Evolutionary conservation across 2,888 invertebrate genomes (phyloP).

Genomic region (Drosophila pegasa): DNA sequence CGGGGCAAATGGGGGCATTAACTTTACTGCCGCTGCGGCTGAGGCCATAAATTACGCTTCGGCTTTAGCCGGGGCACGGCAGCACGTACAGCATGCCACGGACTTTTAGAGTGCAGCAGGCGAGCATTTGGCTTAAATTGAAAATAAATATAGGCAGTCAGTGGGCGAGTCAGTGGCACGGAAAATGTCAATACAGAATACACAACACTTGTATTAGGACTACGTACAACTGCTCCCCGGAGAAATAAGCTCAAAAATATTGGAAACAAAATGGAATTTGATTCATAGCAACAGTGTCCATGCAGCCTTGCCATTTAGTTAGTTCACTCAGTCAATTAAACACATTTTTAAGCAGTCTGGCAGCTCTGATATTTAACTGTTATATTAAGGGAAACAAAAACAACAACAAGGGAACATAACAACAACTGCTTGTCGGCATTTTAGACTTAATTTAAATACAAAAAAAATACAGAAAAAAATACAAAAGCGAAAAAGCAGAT

Average conservation of each 20-base stretch:
- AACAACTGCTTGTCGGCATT: slow-evolving; percentile 68
- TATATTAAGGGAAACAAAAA: slow-evolving; percentile 22
- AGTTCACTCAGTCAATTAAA: not conserved
- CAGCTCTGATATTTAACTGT: slow-evolving; percentile 28
- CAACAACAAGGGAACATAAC: slow-evolving; percentile 34
- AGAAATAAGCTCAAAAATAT: not conserved
- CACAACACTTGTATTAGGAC: slow-evolving; percentile 25
- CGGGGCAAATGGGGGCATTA: slow-evolving; percentile 44
- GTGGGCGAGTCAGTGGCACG: slow-evolving; percentile 21
- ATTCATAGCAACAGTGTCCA: too few species aligned
- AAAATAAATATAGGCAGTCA: slow-evolving; percentile 59
- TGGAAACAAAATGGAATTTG: not conserved
- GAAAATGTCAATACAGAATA: slow-evolving; percentile 57
- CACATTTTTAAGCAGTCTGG: slow-evolving; percentile 20
- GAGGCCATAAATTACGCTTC: slow-evolving; percentile 61
- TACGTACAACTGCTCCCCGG: not conserved
- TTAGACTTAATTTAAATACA: slow-evolving; percentile 78
- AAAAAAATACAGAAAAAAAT: slow-evolving; percentile 15
- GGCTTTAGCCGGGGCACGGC: slow-evolving; percentile 40
- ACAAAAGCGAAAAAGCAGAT: slow-evolving; percentile 5
- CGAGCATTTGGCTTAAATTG: slow-evolving; percentile 66
- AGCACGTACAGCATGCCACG: slow-evolving; percentile 31
- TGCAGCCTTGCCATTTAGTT: not conserved
- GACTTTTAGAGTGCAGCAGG: slow-evolving; percentile 39
- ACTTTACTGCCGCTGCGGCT: slow-evolving; percentile 56